These are phyloP conservation scores for Pelagia noctiluca DNA, from an alignment of 30 jellyfish, hydroid and myxozoan genomes.

Conservation along the genomic window DNA sequence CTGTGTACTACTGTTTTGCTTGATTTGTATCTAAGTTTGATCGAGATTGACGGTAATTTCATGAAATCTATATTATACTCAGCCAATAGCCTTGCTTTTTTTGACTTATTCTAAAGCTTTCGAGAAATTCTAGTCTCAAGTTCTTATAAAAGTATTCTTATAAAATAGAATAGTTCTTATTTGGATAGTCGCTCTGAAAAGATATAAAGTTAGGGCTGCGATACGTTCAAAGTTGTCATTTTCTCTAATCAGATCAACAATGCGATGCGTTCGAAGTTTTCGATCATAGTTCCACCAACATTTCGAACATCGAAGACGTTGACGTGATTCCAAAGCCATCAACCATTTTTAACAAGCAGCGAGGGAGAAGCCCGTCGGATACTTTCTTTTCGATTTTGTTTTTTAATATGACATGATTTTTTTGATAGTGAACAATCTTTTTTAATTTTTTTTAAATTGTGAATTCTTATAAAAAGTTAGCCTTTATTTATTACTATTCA, in stretches of 20 bases:
- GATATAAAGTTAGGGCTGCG: slow-evolving; percentile 11
- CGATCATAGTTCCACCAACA: slow-evolving; percentile 18
- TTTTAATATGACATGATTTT: background rate
- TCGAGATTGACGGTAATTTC: too few species aligned
- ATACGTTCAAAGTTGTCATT: slow-evolving; percentile 29
- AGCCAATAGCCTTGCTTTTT: too few species aligned
- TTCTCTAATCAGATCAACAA: slow-evolving; percentile 22
- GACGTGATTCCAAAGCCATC: slow-evolving; percentile 4
- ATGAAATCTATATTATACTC: too few species aligned
- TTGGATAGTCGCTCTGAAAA: too few species aligned
- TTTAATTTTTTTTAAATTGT: too few species aligned
- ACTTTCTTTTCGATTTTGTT: slow-evolving; percentile 1
- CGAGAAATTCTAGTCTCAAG: too few species aligned
- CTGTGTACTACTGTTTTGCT: too few species aligned
- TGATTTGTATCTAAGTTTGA: too few species aligned
- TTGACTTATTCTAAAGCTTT: too few species aligned
- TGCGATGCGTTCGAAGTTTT: slow-evolving; percentile 3
- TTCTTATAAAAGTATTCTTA: too few species aligned
- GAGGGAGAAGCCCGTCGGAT: background rate
- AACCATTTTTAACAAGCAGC: background rate
- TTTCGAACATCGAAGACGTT: slow-evolving; percentile 12
- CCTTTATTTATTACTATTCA: too few species aligned
- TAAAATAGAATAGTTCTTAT: too few species aligned
- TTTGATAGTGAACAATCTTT: background rate
- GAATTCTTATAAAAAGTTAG: background rate